A percentile compares a stretch with the other conserved stretches of the same genome.
Evolutionary conservation across 2,888 invertebrate species (phyloP).

Genomic region (Drosophila neotestacea): DNA sequence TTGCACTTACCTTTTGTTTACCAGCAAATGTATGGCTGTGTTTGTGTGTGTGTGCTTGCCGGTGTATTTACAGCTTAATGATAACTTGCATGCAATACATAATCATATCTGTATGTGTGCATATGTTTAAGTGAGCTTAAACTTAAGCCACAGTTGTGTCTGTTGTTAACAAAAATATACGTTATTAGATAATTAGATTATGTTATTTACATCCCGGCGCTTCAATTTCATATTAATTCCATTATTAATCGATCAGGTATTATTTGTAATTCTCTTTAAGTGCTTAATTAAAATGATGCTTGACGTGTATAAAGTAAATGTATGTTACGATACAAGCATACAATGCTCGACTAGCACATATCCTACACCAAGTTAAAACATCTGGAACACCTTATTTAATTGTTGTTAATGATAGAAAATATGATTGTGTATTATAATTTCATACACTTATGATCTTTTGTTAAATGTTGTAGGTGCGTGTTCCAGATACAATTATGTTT

Average conservation of each 20-base stretch:
- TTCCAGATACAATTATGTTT: constrained; percentile 52
- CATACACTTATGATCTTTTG: background rate
- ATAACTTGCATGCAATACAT: constrained; percentile 51
- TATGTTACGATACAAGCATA: constrained; percentile 13
- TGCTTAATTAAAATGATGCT: background rate
- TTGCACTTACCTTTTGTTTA: constrained; percentile 64
- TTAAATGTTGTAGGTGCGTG: constrained; percentile 44
- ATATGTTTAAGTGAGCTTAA: constrained; percentile 11
- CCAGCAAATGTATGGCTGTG: constrained; percentile 33
- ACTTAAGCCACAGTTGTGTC: constrained; percentile 22
- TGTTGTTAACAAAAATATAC: constrained; percentile 14
- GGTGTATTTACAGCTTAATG: constrained; percentile 60
- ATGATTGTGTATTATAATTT: too few species aligned
- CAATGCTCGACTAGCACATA: background rate
- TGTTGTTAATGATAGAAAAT: too few species aligned
- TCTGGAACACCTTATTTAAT: background rate
- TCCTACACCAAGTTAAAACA: background rate
- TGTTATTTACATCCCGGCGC: too few species aligned
- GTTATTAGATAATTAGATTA: constrained; percentile 2
- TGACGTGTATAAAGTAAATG: constrained; percentile 22
- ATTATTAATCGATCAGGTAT: constrained; percentile 54
- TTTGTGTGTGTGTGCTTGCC: constrained; percentile 33
- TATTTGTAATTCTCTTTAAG: constrained; percentile 8
- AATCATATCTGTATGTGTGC: constrained; percentile 10
- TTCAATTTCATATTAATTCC: constrained; percentile 43